Percentiles rank a stretch among this genome's conserved stretches.
phyloP scores from a whole-genome alignment of 64 coral and sea anemone genomes.

The Montipora cactus region DNA sequence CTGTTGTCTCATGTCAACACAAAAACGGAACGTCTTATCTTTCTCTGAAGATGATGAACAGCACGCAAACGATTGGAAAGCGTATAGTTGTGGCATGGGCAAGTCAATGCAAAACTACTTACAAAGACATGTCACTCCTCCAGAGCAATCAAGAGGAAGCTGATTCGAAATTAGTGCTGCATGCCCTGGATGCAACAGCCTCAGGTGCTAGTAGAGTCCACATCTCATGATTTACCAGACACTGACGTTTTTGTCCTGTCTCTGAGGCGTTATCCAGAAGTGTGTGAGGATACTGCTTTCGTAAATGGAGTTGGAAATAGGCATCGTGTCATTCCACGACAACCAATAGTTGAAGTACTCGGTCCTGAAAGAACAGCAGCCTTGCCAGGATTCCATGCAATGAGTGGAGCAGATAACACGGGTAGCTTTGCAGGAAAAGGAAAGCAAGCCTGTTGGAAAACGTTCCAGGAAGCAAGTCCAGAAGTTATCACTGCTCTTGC shows the following conservation, averaged over 20 bases:
- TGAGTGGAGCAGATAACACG: not conserved
- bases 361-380: too few relatives aligned
- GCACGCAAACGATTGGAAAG: not conserved
- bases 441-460: not conserved
- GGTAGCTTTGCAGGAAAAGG: not conserved
- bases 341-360: too few relatives aligned
- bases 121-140: not conserved
- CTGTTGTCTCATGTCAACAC: slow-evolving; percentile 24
- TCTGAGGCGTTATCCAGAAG: not conserved
- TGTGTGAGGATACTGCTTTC: not conserved
- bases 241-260: too few relatives aligned
- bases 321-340: too few relatives aligned
- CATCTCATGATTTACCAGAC: too few relatives aligned
- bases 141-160: slow-evolving; percentile 54
- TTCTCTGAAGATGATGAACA: not conserved
- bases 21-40: slow-evolving; percentile 26
- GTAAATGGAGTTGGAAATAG: not conserved
- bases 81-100: slow-evolving; percentile 28
- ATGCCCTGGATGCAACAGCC: too few relatives aligned
- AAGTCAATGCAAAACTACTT: slow-evolving; percentile 9
- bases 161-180: too few relatives aligned
- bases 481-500: not conserved
- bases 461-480: not conserved
- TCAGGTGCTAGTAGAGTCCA: not conserved
- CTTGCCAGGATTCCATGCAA: too few relatives aligned